Evolutionary conservation across 2,888 invertebrate genomes (phyloP).

Genomic region (Mythimna lalbum): DNA sequence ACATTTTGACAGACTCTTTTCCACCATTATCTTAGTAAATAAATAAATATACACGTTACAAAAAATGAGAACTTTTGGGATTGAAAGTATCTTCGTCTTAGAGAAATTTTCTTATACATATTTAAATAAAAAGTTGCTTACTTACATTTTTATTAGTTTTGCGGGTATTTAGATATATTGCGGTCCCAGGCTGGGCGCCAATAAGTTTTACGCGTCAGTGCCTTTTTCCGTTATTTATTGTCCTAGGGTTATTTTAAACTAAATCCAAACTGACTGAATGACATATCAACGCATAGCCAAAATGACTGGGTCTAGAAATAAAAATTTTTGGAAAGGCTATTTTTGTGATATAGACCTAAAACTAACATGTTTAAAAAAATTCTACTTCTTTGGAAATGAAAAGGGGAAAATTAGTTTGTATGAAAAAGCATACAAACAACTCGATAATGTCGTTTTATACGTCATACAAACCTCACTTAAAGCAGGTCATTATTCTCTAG

Average conservation of each 20-base stretch:
- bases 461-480: too few relatives aligned
- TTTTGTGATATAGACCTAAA: too few relatives aligned
- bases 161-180: neutral
- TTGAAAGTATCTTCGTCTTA: too few relatives aligned
- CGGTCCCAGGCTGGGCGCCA: constrained; percentile 28
- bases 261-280: neutral
- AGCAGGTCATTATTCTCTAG: too few relatives aligned
- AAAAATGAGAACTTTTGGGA: neutral
- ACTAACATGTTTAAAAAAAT: too few relatives aligned
- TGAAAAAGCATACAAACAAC: too few relatives aligned
- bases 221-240: constrained; percentile 12
- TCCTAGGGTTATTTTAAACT: neutral
- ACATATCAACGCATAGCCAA: too few relatives aligned
- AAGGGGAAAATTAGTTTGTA: too few relatives aligned
- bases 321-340: too few relatives aligned
- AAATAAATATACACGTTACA: neutral
- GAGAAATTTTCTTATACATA: neutral
- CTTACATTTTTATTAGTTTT: neutral
- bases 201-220: constrained; percentile 2
- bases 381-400: too few relatives aligned
- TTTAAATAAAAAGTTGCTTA: neutral
- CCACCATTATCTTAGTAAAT: neutral
- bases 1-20: neutral
- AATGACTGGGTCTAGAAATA: too few relatives aligned
- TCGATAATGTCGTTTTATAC: too few relatives aligned